Evolutionary conservation across 2,888 invertebrate genomes (phyloP).

Genomic region (Mantis religiosa): DNA sequence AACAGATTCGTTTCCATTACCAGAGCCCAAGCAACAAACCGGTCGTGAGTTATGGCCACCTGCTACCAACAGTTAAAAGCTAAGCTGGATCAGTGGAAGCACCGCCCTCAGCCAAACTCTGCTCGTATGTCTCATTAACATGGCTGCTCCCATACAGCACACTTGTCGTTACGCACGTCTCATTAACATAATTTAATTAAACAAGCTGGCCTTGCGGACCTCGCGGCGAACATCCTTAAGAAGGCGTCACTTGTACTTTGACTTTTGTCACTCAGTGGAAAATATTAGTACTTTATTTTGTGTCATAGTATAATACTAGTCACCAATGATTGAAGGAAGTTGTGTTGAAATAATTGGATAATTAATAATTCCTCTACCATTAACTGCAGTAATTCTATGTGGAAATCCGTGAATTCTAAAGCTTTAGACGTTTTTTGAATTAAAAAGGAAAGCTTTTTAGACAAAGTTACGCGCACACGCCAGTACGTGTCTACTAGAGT

Average conservation of each 20-base stretch:
- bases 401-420: no score
- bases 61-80: neutral
- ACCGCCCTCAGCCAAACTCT: neutral
- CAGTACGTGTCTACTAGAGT: no score
- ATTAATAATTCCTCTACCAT: no score
- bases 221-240: neutral
- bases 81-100: neutral
- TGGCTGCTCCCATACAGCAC: neutral
- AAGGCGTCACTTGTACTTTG: neutral
- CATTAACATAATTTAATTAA: conserved; percentile 11
- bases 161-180: neutral
- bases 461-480: no score
- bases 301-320: no score
- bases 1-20: neutral
- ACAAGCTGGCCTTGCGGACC: neutral
- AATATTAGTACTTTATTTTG: no score
- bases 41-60: neutral
- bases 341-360: no score
- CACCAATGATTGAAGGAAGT: no score
- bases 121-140: neutral
- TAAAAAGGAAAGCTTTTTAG: no score
- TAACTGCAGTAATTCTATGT: no score
- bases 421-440: no score
- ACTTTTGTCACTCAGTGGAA: no score
- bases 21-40: neutral